Evolutionary conservation across 2,888 invertebrate species (phyloP).

Genomic region (Brassicogethes aeneus): DNA sequence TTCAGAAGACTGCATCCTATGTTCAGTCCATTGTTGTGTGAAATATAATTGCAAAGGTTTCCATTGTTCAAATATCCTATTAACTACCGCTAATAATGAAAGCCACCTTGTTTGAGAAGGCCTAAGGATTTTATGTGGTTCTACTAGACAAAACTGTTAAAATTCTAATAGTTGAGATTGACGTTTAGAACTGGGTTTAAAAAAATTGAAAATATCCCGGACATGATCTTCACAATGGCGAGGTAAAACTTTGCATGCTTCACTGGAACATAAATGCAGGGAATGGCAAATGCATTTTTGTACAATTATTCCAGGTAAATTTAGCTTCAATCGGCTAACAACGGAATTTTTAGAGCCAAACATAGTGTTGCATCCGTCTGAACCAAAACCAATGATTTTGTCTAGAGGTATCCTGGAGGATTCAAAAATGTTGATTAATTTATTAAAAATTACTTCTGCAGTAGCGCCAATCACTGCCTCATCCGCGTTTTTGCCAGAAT

Average conservation of each 20-base stretch:
- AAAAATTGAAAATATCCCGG: conserved; percentile 1
- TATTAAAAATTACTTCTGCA: conserved; percentile 9
- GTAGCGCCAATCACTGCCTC: conserved; percentile 7
- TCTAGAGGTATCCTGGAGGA: conserved; percentile 8
- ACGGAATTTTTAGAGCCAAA: conserved; percentile 12
- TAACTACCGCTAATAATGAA: too few relatives aligned
- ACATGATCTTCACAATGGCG: conserved; percentile 10
- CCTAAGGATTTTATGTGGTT: too few relatives aligned
- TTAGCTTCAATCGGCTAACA: conserved; percentile 9
- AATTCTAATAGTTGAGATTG: neutral
- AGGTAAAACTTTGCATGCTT: conserved; percentile 6
- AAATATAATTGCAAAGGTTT: too few relatives aligned
- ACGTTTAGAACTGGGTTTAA: conserved; percentile 2
- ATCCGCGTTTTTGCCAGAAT: conserved; percentile 3
- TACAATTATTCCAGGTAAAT: conserved; percentile 11
- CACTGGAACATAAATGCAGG: conserved; percentile 10
- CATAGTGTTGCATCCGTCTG: conserved; percentile 16
- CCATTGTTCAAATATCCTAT: too few relatives aligned
- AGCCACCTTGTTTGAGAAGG: too few relatives aligned
- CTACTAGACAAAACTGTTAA: too few relatives aligned
- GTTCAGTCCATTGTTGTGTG: too few relatives aligned
- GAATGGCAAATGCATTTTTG: too few relatives aligned
- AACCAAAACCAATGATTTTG: conserved; percentile 14
- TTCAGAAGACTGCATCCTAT: too few relatives aligned
- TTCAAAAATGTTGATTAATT: conserved; percentile 8